Base-by-base conservation (phyloP, 2,888 invertebrate genomes). In the Endomychus coccineus region DNA sequence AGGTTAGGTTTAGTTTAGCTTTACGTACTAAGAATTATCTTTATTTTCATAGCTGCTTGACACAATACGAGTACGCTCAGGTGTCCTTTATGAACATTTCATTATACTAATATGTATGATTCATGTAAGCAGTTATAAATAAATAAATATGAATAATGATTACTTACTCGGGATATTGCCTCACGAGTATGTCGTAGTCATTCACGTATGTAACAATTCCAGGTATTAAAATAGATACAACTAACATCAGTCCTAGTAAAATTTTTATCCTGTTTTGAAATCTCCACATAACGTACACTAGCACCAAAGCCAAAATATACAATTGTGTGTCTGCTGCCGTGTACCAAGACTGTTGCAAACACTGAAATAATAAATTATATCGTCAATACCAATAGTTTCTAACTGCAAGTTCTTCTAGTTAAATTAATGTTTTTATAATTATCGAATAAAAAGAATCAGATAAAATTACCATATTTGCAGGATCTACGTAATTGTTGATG, bases 261-360 rank as follows among this genome's bases (percentile, higher is more conserved):
- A 22, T n/a, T 19, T 42, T 54, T 2, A 52, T 44, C 27, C 44
- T 36, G 34, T 43, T 31, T 31, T 48, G 45, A 30, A 32, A 45
- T 22, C 48, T 58, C 41, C 51, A 50, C 14, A 56, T 45, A 4
- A 58, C 9, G 25, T 44, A 49, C 16, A 62, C 34, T 4, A 61
- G 25, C 12, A 60, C 13, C 13, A 59, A 27, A 13, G 52, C 50
- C 10, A 56, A 9, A 21, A 53, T 30, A 44, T 60, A 64, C 15
- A 61, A 37, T 39, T 63, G 62, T 3, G 55, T 58, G 34, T 64
- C 64, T 2, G 56, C 41, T 14, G 59, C 58, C 16, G 62, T 42
- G 42, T 59, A 64, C 64, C 64, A 61, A 2, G 56, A 52, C 43
- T 61, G 61, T 35, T 54, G 55, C 24, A 61, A 32, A 40, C 61